Evolutionary conservation across 1,140 invertebrate genomes (phyloP), one percentile per base, ranked within the genome.

Genomic region (Latrodectus geometricus): DNA sequence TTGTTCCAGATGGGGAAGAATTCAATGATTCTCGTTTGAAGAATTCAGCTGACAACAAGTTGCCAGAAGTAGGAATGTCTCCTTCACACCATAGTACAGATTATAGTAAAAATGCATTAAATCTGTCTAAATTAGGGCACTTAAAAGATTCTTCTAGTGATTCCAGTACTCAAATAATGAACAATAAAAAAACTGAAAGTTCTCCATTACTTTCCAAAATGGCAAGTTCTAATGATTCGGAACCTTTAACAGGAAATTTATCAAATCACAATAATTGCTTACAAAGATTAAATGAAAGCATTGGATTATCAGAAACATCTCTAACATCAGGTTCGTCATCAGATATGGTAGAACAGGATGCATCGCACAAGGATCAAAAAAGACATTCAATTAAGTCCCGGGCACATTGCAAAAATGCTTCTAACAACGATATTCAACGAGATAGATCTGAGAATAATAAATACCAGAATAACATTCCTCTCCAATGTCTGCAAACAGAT

Each of bases 61-160:
- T 88, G 54, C 87, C 87, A 61, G 87, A 83, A 74, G 87, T 88
- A 50, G 87, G 87, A 4, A 52, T 78, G 56, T 88, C 87, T 50
- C 87, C 87, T n/a, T 84, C 87, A n/a, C 80, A 74, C 49, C 21
- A 68, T n/a, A 74, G 15, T n/a, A 9, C 23, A 11, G 15, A 56
- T 14, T 72, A 48, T 50, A 14, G 23, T 12, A 79, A 79, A 49
- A 68, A 61, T 68, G 65, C 20, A n/a, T 4, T 17, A 14, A 68
- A 69, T 20, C 12, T 48, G 49, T 48, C 15, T 20, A n/a, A 79
- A 20, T 48, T 21, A 48, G 50, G 48, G 12, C 20, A 79, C n/a
- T 11, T 61, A 9, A 76, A 23, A 61, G 52, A 56, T 11, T 2
- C 54, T 14, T 61, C 8, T 15, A 14, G 23, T 52, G 21, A 35